Conservation (phyloP, 2,113 vertebrate species). For the Callipepla squamata region DNA sequence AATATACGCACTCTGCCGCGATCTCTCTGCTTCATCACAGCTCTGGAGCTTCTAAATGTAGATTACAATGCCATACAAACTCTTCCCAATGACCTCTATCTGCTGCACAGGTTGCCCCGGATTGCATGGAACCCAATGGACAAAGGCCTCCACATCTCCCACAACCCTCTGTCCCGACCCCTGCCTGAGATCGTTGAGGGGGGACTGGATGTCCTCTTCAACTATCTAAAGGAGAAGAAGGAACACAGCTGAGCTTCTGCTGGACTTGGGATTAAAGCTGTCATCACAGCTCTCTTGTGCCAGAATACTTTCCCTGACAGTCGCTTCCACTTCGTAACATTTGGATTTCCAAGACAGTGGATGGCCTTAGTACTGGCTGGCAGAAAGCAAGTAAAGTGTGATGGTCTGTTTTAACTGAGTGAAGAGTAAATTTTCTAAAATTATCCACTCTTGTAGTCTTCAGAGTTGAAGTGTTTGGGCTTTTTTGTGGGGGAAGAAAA, state of each 20-base stretch:
- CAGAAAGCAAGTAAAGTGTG: slow-evolving; percentile 36
- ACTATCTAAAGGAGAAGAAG: slow-evolving; percentile 87
- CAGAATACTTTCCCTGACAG: neutral
- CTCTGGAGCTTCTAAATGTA: slow-evolving; percentile 89
- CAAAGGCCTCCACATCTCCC: slow-evolving; percentile 91
- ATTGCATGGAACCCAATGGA: slow-evolving; percentile 93
- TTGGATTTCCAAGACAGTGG: neutral
- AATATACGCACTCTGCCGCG: slow-evolving; percentile 85
- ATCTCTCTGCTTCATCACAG: slow-evolving; percentile 83
- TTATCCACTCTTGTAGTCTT: neutral
- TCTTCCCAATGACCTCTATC: slow-evolving; percentile 86
- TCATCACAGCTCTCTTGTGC: neutral
- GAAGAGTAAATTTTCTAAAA: slow-evolving; percentile 35
- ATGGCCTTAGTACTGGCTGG: neutral
- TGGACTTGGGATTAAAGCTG: neutral
- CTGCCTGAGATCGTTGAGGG: slow-evolving; percentile 88
- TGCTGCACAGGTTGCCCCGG: slow-evolving; percentile 80
- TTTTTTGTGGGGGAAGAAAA: neutral
- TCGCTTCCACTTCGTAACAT: neutral
- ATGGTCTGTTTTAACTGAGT: slow-evolving; percentile 11
- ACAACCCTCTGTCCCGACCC: slow-evolving; percentile 90
- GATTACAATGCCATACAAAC: slow-evolving; percentile 91
- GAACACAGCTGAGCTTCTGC: slow-evolving; percentile 46
- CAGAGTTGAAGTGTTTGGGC: neutral
- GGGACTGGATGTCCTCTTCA: slow-evolving; percentile 86